These are phyloP conservation scores for Ophiodon elongatus DNA, from an alignment of 2,113 vertebrate species.

Conservation along the genomic window DNA sequence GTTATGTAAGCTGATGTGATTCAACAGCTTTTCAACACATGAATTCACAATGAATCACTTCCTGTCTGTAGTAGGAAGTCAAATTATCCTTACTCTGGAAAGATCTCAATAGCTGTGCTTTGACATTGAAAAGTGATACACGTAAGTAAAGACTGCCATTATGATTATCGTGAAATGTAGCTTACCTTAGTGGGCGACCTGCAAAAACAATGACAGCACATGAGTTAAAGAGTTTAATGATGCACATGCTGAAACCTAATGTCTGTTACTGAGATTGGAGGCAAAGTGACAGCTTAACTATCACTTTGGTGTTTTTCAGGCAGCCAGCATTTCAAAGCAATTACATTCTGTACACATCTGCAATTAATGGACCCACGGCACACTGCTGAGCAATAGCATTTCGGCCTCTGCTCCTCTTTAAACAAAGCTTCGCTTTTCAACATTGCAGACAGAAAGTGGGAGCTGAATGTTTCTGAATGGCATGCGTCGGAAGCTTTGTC, in stretches of 20 bases:
- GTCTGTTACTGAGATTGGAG: conserved; percentile 29
- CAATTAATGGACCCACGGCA: conserved; percentile 37
- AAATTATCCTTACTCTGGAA: background rate
- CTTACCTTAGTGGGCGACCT: conserved; percentile 87
- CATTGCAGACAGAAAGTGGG: background rate
- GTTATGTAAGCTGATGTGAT: conserved; percentile 45
- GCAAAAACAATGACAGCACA: conserved; percentile 60
- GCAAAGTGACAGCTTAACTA: conserved; percentile 37
- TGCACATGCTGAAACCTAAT: conserved; percentile 20
- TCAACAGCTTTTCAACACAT: conserved; percentile 34
- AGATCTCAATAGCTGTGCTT: conserved; percentile 9
- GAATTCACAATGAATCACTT: conserved; percentile 35
- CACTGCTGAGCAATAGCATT: conserved; percentile 27
- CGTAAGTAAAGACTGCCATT: conserved; percentile 4
- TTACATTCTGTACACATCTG: conserved; percentile 42
- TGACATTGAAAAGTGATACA: background rate
- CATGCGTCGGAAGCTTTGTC: conserved; percentile 27
- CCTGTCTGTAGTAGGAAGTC: background rate
- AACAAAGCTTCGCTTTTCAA: conserved; percentile 42
- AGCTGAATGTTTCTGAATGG: conserved; percentile 1
- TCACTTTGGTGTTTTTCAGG: conserved; percentile 33
- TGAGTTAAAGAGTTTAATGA: conserved; percentile 43
- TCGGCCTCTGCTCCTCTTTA: conserved; percentile 19
- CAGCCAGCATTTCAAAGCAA: conserved; percentile 43
- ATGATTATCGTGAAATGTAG: conserved; percentile 19